A percentile compares a stretch with the other conserved stretches of the same genome.
Conservation (phyloP, 2,113 vertebrate species). For the Lamprotornis superbus region DNA sequence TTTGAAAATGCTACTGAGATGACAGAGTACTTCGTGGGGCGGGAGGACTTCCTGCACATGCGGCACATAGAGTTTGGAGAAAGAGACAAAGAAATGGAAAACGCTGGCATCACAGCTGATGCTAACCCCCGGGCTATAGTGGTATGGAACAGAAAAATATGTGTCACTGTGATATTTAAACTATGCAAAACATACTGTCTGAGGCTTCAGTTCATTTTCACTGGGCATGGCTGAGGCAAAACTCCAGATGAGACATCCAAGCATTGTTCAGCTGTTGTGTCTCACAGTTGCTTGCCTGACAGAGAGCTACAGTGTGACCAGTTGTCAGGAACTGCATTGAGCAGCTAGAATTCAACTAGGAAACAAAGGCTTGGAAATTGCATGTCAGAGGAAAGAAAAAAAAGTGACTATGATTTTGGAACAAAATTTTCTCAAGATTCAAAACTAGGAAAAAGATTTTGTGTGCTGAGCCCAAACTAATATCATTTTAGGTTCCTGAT, state of each 20-base stretch:
- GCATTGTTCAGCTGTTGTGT: background rate
- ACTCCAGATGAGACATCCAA: background rate
- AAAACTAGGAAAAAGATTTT: background rate
- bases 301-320: background rate
- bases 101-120: background rate
- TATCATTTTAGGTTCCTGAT: background rate
- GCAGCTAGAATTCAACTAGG: background rate
- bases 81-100: background rate
- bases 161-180: background rate
- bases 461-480: background rate
- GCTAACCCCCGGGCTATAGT: conserved; percentile 44
- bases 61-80: conserved; percentile 66
- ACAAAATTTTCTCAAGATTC: background rate
- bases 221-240: background rate
- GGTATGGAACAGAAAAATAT: conserved; percentile 57
- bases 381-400: background rate
- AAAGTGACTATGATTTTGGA: background rate
- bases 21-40: conserved; percentile 76
- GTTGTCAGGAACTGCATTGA: background rate
- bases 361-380: background rate
- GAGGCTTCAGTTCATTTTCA: background rate
- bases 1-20: conserved; percentile 67
- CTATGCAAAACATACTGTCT: background rate
- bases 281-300: background rate
- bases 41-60: conserved; percentile 80